Evolutionary conservation across 2,113 vertebrate genomes (phyloP), one percentile per base, ranked within the genome.

Genomic region (Sylvietta virens): DNA sequence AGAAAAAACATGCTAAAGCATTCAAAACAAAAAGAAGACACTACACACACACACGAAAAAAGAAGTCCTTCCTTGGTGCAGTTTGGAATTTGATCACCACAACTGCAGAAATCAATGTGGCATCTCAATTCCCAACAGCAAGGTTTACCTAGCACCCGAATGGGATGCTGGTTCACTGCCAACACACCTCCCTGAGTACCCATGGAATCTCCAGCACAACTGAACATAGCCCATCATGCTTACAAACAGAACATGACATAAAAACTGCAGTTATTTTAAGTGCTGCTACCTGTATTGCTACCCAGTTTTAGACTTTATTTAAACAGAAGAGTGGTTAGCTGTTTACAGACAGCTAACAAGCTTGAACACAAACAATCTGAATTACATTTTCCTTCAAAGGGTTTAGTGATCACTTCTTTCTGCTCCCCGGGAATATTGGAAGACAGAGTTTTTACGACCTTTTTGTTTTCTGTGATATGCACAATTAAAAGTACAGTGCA

Each of bases 171-270:
- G 14, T 57, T 69, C 54, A 30, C 30, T 18, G 42, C 37, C 74
- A 47, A 20, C 7, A 9, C 0, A 0, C 16, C 13, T 51, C 47
- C 19, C 44, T 3, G 2, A 26, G 15, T 3, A 35, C 17, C 22
- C 23, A 19, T 6, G 9, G 15, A 35, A 69, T 11, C 13, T 23
- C 53, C 67, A 73, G 15, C 45, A 35, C 4, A 6, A 30, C 20
- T 8, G 39, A 69, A 61, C 18, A 48, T 1, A 80, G 30, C 8
- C 16, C 35, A 44, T 57, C 37, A 17, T 1, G 7, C 45, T 82
- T 35, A 56, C 44, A 62, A 22, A 35, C 13, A 81, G 69, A 3
- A 1, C 6, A 35, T 1, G 24, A n/a, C 15, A 5, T 8, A n/a
- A 60, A 69, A 89, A 64, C 0, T 47, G 37, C 21, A n/a, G 7